Base-by-base conservation (phyloP, 2,888 invertebrate genomes). In the Platycheirus albimanus region DNA sequence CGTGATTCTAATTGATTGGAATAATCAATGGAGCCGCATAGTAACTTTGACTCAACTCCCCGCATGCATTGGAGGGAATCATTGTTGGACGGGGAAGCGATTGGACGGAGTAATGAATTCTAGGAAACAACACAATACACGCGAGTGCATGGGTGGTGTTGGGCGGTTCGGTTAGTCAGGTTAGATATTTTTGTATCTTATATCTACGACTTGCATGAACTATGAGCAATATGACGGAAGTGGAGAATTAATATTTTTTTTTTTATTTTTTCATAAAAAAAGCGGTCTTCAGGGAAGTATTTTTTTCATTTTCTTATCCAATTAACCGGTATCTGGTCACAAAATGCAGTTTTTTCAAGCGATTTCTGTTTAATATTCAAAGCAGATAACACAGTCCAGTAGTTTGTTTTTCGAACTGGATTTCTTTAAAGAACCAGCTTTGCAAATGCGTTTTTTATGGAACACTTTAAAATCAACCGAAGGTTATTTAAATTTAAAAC, bases 1-100 rank as follows among this genome's bases (percentile, higher is more conserved):
- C 81, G 81, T 81, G 81, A 81, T 71, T 81, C 54, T 71, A 77
- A 77, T 77, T 77, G 77, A 71, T 72, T 43, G 77, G 43, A 67
- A 77, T 45, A 81, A 71, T 77, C 77, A 77, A 72, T 71, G 67
- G 58, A 52, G 58, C 76, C 70, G 47, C 64, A 64, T 6, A 33
- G 30, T 33, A 8, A 33, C 30, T 33, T 33, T 33, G 30, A 33
- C 30, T 33, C 30, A n/a, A n/a, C n/a, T n/a, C n/a, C n/a, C n/a
- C 5, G 24, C 3, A 5, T 24, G 41, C 19, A 51, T 6, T n/a
- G 10, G 24, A 19, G 24, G n/a, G n/a, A n/a, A n/a, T 30, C 17
- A 10, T 3, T 49, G 41, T 11, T 36, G 10, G 11, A 33, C 15
- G 43, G 20, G 69, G 15, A 41, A 20, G 15, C 10, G 43, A 19